Evolutionary conservation across 2,797 vertebrate species (phyloP).

Genomic region (Oceanodroma leucorhoa): DNA sequence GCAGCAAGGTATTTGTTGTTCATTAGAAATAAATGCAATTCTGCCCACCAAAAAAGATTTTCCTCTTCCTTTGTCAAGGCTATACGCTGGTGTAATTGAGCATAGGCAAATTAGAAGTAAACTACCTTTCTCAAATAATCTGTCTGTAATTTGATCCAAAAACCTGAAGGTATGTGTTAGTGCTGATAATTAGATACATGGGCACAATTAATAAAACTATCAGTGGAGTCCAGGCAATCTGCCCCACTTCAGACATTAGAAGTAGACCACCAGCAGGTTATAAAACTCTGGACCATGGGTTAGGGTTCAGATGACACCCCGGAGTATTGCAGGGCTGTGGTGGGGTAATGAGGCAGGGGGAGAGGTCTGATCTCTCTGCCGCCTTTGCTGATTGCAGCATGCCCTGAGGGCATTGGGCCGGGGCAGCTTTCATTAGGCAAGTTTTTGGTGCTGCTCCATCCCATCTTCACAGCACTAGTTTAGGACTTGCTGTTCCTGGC

Average conservation of each 20-base stretch:
- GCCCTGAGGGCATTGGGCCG: rapidly evolving
- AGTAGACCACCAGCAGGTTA: neutral
- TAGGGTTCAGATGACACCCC: neutral
- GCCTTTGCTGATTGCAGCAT: neutral
- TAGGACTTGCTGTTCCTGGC: neutral
- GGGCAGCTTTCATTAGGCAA: neutral
- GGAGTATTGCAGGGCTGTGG: neutral
- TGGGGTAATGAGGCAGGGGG: neutral
- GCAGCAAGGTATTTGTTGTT: neutral
- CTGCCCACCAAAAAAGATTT: neutral
- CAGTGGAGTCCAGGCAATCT: neutral
- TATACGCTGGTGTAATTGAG: neutral
- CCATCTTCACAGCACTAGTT: neutral
- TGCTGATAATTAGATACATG: neutral
- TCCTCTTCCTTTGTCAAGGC: neutral
- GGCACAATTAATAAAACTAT: neutral
- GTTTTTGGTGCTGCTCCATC: neutral
- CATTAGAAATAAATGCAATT: neutral
- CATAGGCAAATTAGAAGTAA: neutral
- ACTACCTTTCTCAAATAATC: neutral
- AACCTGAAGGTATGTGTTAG: neutral
- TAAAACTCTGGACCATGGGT: neutral
- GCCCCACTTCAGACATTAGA: neutral
- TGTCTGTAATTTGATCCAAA: neutral
- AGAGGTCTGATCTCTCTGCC: neutral